Conservation (phyloP, 2,797 vertebrate genomes). For the Valencia hispanica region DNA sequence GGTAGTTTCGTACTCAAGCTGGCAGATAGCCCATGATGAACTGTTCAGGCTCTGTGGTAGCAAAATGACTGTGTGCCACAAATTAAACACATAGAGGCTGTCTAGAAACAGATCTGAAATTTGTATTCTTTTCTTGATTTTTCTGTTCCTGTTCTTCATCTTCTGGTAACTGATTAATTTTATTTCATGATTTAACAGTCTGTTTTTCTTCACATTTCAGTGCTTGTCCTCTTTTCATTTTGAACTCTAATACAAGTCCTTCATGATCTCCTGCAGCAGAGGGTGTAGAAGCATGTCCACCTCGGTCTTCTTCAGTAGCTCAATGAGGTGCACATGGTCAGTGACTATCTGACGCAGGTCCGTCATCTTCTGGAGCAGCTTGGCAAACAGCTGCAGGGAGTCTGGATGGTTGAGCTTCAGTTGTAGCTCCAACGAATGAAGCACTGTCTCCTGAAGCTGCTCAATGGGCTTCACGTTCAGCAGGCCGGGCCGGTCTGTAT, state of each 20-base stretch:
- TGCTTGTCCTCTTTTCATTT: constrained; percentile 6
- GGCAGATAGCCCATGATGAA: constrained; percentile 45
- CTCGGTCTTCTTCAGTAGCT: constrained; percentile 95
- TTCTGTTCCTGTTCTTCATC: constrained; percentile 38
- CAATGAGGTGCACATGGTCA: constrained; percentile 93
- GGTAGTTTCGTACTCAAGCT: constrained; percentile 50
- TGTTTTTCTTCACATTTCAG: neutral
- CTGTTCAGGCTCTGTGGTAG: constrained; percentile 48
- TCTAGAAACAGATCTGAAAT: constrained; percentile 53
- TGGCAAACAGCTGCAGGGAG: constrained; percentile 95
- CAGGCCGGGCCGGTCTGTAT: constrained; percentile 92
- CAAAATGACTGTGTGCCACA: constrained; percentile 52
- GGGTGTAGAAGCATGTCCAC: constrained; percentile 94
- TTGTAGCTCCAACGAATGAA: constrained; percentile 95
- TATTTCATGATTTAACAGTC: constrained; percentile 29
- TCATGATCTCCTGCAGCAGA: constrained; percentile 97
- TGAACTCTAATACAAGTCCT: constrained; percentile 88
- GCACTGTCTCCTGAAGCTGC: constrained; percentile 93
- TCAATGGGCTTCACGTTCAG: constrained; percentile 97
- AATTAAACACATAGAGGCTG: constrained; percentile 48
- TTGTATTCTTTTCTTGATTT: constrained; percentile 48
- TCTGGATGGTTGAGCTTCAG: constrained; percentile 96
- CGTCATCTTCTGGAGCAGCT: constrained; percentile 99
- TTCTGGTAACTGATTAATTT: constrained; percentile 29
- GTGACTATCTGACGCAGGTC: constrained; percentile 98